Base-by-base conservation (phyloP, 2,888 invertebrate genomes). In the Empis stercorea region DNA sequence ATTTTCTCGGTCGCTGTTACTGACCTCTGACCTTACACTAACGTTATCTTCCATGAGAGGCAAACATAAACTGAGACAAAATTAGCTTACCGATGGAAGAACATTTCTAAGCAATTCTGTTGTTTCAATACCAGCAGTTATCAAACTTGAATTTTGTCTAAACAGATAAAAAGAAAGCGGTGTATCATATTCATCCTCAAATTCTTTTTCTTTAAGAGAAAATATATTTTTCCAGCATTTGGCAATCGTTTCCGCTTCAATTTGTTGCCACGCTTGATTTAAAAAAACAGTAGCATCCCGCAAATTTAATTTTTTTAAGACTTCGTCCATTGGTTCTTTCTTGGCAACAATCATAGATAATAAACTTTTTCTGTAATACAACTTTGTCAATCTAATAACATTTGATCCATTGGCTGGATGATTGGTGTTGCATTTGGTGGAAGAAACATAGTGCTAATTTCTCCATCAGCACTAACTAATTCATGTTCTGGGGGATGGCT, bases 351-450 rank as follows among this genome's bases (percentile, higher is more conserved):
- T 34, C 14, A 9, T 10, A 20, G 40, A 6, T 17, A 41, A 32
- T 13, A 34, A 27, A 20, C 20, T 20, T 13, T 36, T 43, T 43
- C 32, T 42, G 30, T 45, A 45, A 36, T 41, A 11, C 11, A 38
- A 20, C 38, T 53, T 54, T 7, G 49, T 50, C 11, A 36, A 23
- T n/a, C 45, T 43, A 34, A 54, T 49, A 6, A 50, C 16, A 37
- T 45, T 51, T 52, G 48, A 30, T 55, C 48, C 45, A 53, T 37
- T 10, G 54, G 54, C 44, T 54, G 53, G 2, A 51, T 23, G 10
- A 51, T 38, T 27, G 51, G 10, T 14, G 48, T 56, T 14, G 47
- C 50, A 43, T 51, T 52, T 11, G 51, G 42, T 2, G 54, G 54
- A 34, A 53, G 48, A 41, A 48, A 51, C 20, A 53, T 43, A 11